Evolutionary conservation across 1,140 invertebrate genomes (phyloP), one percentile per base, ranked within the genome.

Genomic region (Drepana arcuata): DNA sequence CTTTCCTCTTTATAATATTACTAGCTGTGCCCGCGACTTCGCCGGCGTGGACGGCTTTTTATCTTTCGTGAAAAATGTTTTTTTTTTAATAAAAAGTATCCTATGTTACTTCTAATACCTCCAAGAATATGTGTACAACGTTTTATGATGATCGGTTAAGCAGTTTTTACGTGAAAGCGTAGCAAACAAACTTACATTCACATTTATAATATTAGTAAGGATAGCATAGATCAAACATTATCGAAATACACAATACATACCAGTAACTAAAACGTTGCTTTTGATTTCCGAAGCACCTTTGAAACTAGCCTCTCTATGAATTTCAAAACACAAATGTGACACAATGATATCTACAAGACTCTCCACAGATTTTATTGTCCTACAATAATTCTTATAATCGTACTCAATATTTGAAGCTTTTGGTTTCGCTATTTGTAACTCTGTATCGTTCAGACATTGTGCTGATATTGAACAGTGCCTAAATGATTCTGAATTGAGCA

Each of bases 401-500:
- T 79, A 78, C 25, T 75, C 69, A 14, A 72, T 36, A 27, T 60
- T 62, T 1, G 62, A 64, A 9, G 41, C 27, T 9, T 40, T 13
- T 1, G 35, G 15, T 33, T 74, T 82, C 3, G 68, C 65, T 12
- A 63, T 35, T 2, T 40, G 45, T 10, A 70, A 49, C 23, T 75
- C 67, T 44, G 69, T 39, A 45, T 84, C 70, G 59, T 36, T 53
- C 42, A 65, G 56, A 9, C 86, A 81, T 43, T 83, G 84, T 0
- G 86, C 74, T 37, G 85, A 72, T 1, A 90, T 66, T 29, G 77
- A 85, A 30, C 86, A 77, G 26, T 86, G 78, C 33, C 86, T 79
- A 2, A 91, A 71, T 25, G 85, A 84, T 30, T 84, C 73, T 1
- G 81, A 70, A 60, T 89, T 86, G n/a, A 91, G 57, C 16, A 87